Evolutionary conservation across 2,888 invertebrate species (phyloP), one percentile per base, ranked within the genome.

Genomic region (Andrena bicolor): DNA sequence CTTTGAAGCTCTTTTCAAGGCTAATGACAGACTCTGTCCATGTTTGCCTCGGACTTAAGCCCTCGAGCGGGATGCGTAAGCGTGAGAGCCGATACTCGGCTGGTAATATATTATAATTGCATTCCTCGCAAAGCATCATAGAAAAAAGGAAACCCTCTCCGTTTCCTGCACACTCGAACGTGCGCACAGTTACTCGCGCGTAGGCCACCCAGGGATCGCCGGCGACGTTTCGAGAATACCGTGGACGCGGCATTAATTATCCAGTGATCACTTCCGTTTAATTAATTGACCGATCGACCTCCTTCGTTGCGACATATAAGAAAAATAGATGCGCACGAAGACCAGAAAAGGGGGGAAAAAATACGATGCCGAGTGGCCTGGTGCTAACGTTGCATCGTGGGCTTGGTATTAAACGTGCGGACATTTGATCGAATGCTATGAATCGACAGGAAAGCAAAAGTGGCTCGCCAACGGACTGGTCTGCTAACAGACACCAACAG

Each of bases 231-330:
- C 61, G 63, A 77, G 70, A 76, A 78, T 83, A 68, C 48, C 49
- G 64, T 32, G 60, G 30, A 51, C 26, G 20, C 61, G 28, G 73
- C 66, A 82, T 85, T 85, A 85, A 85, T 85, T 86, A 86, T 78
- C 78, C 70, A 70, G 41, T 75, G 80, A 83, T 85, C 85, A 69
- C 63, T 77, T 48, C 68, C 41, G 66, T 64, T 73, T 83, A 83
- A 85, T 86, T 86, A 86, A 86, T 86, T 80, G 80, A 82, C 60
- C 77, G 72, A 78, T 86, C 80, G 77, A 73, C 70, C 78, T 69
- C 77, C 75, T 80, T 82, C 70, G 73, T 65, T 30, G 72, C 61
- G 60, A 51, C 63, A 48, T 71, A 84, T 84, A 82, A 82, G 65
- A 75, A 84, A 79, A 79, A 76, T 82, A 4, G 63, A 74, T 48